Evolutionary conservation across 2,113 vertebrate species (phyloP).

Genomic region (Gymnorhina tibicen): DNA sequence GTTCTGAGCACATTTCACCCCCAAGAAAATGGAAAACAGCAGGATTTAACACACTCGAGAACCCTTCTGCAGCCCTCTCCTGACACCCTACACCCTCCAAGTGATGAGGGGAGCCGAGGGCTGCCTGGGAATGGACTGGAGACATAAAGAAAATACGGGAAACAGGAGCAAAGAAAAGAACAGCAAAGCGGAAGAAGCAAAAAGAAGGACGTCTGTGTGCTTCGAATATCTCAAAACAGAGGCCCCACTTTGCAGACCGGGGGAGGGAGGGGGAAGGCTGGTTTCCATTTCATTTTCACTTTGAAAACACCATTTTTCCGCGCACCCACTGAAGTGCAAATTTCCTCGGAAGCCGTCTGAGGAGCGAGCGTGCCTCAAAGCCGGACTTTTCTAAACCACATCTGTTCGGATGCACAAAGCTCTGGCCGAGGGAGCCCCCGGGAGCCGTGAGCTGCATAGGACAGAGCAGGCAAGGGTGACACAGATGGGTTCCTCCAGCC

Average conservation of each 20-base stretch:
- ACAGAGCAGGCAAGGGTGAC: background rate
- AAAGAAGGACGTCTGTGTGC: background rate
- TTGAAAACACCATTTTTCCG: slow-evolving; percentile 22
- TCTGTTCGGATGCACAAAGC: background rate
- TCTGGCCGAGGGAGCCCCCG: fast-evolving
- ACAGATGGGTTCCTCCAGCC: background rate
- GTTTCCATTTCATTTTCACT: slow-evolving; percentile 19
- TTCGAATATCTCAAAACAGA: background rate
- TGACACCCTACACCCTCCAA: background rate
- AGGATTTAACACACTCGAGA: background rate
- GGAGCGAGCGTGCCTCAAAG: background rate
- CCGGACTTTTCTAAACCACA: background rate
- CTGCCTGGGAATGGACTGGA: background rate
- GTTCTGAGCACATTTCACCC: background rate
- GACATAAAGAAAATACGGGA: background rate
- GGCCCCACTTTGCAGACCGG: background rate
- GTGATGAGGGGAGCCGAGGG: background rate
- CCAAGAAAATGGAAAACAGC: background rate
- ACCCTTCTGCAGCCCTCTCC: background rate
- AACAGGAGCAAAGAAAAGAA: background rate
- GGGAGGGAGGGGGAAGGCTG: background rate
- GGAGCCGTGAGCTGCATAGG: background rate
- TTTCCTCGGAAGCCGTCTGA: background rate
- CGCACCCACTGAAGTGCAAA: background rate
- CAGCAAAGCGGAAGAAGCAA: background rate